phyloP scores from a whole-genome alignment of 2,888 invertebrate species.

The Mesorhabditis sp. region DNA sequence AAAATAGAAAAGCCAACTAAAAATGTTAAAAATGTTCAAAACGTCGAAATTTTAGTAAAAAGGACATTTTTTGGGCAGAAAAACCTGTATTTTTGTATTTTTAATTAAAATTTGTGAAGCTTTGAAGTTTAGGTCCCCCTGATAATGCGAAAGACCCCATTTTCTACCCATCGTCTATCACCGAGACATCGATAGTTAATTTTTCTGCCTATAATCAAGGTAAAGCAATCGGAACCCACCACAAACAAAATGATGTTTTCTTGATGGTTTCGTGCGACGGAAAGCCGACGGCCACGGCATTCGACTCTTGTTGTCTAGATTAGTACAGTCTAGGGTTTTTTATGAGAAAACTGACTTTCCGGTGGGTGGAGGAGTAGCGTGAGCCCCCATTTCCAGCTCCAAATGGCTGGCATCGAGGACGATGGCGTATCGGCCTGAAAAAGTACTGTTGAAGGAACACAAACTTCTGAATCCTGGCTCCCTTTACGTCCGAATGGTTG shows the following conservation, averaged over 20 bases:
- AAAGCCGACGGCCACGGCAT: constrained; percentile 51
- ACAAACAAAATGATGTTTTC: constrained; percentile 43
- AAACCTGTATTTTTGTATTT: background rate
- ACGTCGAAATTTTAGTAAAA: no score
- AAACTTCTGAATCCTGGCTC: no score
- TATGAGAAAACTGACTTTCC: constrained; percentile 16
- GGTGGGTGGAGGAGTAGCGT: constrained; percentile 60
- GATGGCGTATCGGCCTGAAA: constrained; percentile 67
- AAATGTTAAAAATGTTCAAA: no score
- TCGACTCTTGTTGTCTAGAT: constrained; percentile 24
- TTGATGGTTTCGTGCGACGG: constrained; percentile 39
- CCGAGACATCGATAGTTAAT: no score
- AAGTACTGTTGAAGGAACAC: background rate
- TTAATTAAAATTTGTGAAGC: background rate
- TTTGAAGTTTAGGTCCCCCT: no score
- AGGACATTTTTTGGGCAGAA: background rate
- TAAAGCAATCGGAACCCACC: constrained; percentile 26
- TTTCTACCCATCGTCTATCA: no score
- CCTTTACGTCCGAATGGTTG: no score
- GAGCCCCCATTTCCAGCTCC: constrained; percentile 62
- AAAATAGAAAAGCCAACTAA: no score
- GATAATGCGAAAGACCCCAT: no score
- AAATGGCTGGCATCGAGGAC: constrained; percentile 79
- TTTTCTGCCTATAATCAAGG: background rate
- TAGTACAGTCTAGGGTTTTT: background rate